Evolutionary conservation across 2,113 vertebrate genomes (phyloP).

Genomic region (Zingel zingel): DNA sequence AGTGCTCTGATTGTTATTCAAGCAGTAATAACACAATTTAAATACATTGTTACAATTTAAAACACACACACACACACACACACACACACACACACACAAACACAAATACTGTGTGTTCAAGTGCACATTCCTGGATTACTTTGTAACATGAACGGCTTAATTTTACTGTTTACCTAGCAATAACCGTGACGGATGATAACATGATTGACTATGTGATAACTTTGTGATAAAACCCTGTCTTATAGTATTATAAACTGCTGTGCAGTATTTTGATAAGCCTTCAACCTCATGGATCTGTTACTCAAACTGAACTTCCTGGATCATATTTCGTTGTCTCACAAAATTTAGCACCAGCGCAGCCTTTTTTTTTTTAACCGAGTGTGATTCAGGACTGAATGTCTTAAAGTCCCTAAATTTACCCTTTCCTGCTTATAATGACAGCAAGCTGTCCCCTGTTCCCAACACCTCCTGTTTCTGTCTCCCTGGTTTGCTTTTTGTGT

Average conservation of each 20-base stretch:
- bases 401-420: too few species aligned
- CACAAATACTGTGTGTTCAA: background rate
- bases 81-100: background rate
- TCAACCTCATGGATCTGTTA: too few species aligned
- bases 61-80: background rate
- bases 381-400: background rate
- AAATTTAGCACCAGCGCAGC: background rate
- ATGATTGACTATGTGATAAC: constrained; percentile 6
- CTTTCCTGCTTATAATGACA: background rate
- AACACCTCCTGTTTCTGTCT: too few species aligned
- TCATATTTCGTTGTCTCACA: background rate
- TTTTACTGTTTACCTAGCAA: background rate
- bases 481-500: too few species aligned
- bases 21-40: background rate
- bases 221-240: background rate
- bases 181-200: background rate
- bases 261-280: background rate
- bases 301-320: background rate
- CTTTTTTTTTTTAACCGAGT: background rate
- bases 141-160: background rate
- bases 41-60: background rate
- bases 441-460: too few species aligned
- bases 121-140: background rate
- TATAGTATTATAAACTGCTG: background rate
- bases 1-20: too few species aligned